Conservation (phyloP, 2,113 vertebrate species). For the Strix aluco region DNA sequence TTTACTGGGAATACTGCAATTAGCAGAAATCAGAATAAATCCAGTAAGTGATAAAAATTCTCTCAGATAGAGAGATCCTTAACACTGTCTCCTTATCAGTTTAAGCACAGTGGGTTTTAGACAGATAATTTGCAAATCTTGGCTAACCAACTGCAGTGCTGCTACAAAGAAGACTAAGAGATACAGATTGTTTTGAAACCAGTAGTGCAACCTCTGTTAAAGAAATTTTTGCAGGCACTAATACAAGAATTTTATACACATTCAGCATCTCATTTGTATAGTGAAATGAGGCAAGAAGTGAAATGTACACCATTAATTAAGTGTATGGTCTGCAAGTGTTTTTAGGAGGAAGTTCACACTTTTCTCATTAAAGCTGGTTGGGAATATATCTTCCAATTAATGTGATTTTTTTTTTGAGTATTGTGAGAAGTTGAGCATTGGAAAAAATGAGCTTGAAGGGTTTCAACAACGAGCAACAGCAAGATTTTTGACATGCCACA, state of each 20-base stretch:
- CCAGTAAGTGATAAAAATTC: background rate
- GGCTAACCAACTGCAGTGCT: background rate
- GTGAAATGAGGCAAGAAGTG: slow-evolving; percentile 22
- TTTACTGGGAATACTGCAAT: background rate
- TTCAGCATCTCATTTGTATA: background rate
- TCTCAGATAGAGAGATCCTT: background rate
- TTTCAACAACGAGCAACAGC: background rate
- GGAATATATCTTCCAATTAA: background rate
- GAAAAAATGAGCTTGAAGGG: background rate
- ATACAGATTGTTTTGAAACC: background rate
- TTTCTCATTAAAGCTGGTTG: slow-evolving; percentile 12
- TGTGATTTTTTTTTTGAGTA: background rate
- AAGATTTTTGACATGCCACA: slow-evolving; percentile 11
- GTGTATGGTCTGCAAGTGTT: background rate
- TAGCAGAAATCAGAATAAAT: background rate
- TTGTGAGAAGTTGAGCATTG: background rate
- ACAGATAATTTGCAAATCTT: background rate
- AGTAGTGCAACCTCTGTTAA: background rate
- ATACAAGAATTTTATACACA: background rate
- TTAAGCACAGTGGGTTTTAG: background rate
- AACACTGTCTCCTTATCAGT: background rate
- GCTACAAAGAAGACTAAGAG: background rate
- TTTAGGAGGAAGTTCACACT: background rate
- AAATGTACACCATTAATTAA: background rate
- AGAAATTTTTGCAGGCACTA: background rate